These are phyloP conservation scores for Cacatua alba DNA, from an alignment of 2,113 vertebrate genomes.

Conservation along the genomic window DNA sequence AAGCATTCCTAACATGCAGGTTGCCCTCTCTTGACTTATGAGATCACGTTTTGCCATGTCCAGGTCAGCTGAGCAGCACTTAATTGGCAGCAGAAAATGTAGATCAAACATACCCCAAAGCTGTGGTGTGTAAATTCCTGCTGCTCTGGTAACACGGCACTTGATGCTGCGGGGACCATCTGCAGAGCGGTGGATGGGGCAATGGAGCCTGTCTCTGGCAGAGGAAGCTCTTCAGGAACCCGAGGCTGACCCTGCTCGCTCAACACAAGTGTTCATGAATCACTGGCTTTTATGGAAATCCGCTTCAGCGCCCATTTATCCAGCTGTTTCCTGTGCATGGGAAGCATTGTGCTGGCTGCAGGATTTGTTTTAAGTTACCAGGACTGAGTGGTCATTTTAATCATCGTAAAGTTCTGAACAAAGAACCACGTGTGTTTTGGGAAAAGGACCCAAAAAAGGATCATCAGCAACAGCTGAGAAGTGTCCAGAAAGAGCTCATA, in stretches of 20 bases:
- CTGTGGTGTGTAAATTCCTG: not conserved
- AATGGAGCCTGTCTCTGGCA: rapidly evolving
- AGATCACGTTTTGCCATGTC: not conserved
- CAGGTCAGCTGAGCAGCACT: not conserved
- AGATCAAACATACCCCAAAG: rapidly evolving
- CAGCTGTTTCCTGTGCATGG: not conserved
- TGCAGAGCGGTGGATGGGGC: rapidly evolving
- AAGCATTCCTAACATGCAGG: not conserved
- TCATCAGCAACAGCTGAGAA: not conserved
- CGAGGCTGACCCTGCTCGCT: not conserved
- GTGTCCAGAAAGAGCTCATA: not conserved
- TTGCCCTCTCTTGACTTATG: not conserved
- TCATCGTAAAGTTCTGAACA: not conserved
- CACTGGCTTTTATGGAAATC: not conserved
- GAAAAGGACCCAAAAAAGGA: not conserved
- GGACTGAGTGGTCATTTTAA: not conserved
- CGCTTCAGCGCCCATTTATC: not conserved
- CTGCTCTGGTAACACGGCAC: rapidly evolving
- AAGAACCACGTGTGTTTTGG: not conserved
- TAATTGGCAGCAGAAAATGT: not conserved
- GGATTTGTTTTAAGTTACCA: not conserved
- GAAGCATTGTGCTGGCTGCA: not conserved
- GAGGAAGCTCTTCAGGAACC: not conserved
- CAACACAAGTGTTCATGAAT: not conserved
- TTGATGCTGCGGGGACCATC: rapidly evolving